Evolutionary conservation across 1,140 invertebrate genomes (phyloP).

Genomic region (Temnothorax nylanderi): DNA sequence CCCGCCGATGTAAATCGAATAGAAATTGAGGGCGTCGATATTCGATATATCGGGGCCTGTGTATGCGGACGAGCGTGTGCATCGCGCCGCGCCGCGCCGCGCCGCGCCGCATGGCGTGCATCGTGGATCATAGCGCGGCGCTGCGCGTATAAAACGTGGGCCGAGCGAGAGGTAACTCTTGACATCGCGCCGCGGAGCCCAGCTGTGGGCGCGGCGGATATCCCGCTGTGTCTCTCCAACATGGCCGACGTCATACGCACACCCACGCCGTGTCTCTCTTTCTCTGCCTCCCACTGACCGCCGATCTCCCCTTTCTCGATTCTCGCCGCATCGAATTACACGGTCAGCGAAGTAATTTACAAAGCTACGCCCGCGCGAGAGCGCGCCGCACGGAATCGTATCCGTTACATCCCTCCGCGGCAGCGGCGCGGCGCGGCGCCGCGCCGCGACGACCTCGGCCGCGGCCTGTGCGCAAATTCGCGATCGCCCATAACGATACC

Average conservation of each 20-base stretch:
- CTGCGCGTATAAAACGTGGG: slow-evolving; percentile 58
- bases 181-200: slow-evolving; percentile 41
- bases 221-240: slow-evolving; percentile 79
- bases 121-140: slow-evolving; percentile 25
- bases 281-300: slow-evolving; percentile 24
- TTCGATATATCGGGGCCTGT: too few relatives aligned
- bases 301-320: slow-evolving; percentile 55
- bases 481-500: slow-evolving; percentile 69
- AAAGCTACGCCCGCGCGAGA: slow-evolving; percentile 57
- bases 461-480: slow-evolving; percentile 62
- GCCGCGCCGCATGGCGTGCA: background rate
- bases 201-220: slow-evolving; percentile 80
- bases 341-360: slow-evolving; percentile 68
- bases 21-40: slow-evolving; percentile 69
- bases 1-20: slow-evolving; percentile 60
- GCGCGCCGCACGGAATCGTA: slow-evolving; percentile 67
- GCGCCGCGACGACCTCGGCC: background rate
- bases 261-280: slow-evolving; percentile 74
- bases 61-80: slow-evolving; percentile 19
- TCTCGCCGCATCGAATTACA: slow-evolving; percentile 68
- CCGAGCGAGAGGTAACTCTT: slow-evolving; percentile 31
- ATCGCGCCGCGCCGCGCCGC: background rate
- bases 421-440: background rate
- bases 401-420: slow-evolving; percentile 63
- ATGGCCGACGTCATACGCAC: slow-evolving; percentile 78